Evolutionary conservation across 2,888 invertebrate genomes (phyloP).

Genomic region (Nemapogon koenigi): DNA sequence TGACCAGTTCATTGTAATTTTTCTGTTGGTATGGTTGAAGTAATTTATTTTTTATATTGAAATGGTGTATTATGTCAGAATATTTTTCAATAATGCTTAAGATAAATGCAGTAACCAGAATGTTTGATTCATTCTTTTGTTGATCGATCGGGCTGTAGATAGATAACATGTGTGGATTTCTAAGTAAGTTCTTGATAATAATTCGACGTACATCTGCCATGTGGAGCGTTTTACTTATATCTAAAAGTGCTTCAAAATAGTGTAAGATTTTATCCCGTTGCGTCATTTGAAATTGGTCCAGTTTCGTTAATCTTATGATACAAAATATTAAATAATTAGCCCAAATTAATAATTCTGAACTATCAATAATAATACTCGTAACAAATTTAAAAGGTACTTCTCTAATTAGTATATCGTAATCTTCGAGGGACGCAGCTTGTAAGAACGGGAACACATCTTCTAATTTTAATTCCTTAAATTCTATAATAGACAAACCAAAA

Average conservation of each 20-base stretch:
- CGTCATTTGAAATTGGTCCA: slow-evolving; percentile 28
- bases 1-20: slow-evolving; percentile 49
- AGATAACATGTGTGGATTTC: slow-evolving; percentile 34
- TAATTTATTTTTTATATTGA: slow-evolving; percentile 34
- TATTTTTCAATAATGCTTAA: slow-evolving; percentile 33
- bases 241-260: slow-evolving; percentile 37
- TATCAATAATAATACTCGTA: slow-evolving; percentile 25
- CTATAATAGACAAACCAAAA: slow-evolving; percentile 47
- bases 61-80: slow-evolving; percentile 32
- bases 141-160: not conserved
- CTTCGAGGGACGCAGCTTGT: slow-evolving; percentile 22
- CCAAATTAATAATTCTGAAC: slow-evolving; percentile 44
- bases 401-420: slow-evolving; percentile 26
- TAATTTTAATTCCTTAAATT: slow-evolving; percentile 29
- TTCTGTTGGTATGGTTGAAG: slow-evolving; percentile 61
- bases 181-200: slow-evolving; percentile 36
- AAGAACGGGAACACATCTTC: slow-evolving; percentile 34
- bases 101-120: slow-evolving; percentile 39
- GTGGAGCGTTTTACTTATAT: slow-evolving; percentile 10
- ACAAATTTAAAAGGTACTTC: slow-evolving; percentile 30
- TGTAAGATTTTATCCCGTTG: slow-evolving; percentile 30
- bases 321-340: slow-evolving; percentile 48
- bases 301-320: slow-evolving; percentile 34
- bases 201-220: slow-evolving; percentile 33
- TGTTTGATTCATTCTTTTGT: slow-evolving; percentile 4